Percentiles rank a stretch among this genome's conserved stretches.
These are phyloP conservation scores for Byasa hedistus DNA, from an alignment of 2,888 invertebrate species.

Conservation along the genomic window DNA sequence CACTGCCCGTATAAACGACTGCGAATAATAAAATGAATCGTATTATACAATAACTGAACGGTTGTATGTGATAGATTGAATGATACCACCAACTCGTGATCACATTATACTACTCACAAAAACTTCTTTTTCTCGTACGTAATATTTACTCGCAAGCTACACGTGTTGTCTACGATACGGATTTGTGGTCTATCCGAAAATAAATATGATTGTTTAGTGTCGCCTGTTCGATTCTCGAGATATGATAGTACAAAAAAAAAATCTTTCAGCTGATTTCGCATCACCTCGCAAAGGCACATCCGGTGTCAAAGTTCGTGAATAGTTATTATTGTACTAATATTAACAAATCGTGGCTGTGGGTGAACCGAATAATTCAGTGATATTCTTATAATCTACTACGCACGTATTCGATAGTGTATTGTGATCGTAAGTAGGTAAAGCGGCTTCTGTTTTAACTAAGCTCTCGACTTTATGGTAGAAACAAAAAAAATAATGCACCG, in stretches of 20 bases:
- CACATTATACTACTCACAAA: not conserved
- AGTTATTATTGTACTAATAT: conserved; percentile 15
- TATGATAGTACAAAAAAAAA: no score
- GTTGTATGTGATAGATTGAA: conserved; percentile 6
- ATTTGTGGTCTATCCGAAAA: not conserved
- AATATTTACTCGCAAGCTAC: not conserved
- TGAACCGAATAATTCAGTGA: conserved; percentile 24
- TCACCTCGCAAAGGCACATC: not conserved
- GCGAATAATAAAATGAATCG: not conserved
- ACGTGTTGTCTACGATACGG: not conserved
- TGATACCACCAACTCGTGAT: not conserved
- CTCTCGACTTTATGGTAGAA: conserved; percentile 9
- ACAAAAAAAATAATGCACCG: conserved; percentile 22
- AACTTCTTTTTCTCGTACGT: not conserved
- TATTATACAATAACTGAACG: conserved; percentile 1
- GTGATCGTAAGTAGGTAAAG: conserved; percentile 16
- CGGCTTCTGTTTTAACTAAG: conserved; percentile 2
- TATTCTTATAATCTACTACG: conserved; percentile 8
- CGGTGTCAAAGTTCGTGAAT: conserved; percentile 11
- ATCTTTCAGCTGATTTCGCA: not conserved
- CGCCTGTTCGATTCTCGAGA: not conserved
- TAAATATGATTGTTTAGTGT: not conserved
- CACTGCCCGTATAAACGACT: not conserved
- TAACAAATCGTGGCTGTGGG: conserved; percentile 29
- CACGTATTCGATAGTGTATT: conserved; percentile 19